Evolutionary conservation across 2,113 vertebrate species (phyloP).

Genomic region (Perognathus longimembris): DNA sequence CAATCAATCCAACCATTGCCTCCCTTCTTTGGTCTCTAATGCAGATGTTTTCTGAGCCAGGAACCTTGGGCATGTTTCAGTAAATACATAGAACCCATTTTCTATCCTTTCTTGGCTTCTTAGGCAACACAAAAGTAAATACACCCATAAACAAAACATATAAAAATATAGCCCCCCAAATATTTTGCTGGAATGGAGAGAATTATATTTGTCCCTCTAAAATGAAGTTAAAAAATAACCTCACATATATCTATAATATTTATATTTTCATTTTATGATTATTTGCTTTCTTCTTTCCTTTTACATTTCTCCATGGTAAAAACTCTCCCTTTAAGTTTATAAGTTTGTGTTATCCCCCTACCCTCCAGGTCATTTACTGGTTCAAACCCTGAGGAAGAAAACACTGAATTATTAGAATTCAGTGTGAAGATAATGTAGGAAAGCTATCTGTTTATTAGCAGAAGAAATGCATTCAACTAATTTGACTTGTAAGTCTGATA

Average conservation of each 20-base stretch:
- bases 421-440: constrained; percentile 46
- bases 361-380: background rate
- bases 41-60: background rate
- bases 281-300: background rate
- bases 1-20: background rate
- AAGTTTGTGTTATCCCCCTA: background rate
- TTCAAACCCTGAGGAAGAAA: constrained; percentile 18
- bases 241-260: background rate
- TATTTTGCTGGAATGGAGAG: background rate
- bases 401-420: constrained; percentile 50
- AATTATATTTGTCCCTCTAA: background rate
- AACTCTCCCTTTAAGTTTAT: constrained; percentile 44
- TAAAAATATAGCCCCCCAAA: background rate
- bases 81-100: background rate
- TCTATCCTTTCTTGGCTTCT: background rate
- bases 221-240: background rate
- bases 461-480: constrained; percentile 70
- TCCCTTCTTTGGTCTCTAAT: background rate
- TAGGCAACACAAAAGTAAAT: background rate
- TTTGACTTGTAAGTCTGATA: constrained; percentile 77
- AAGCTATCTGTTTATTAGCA: constrained; percentile 71
- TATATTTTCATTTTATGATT: background rate
- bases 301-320: constrained; percentile 13
- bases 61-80: background rate
- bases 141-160: background rate